Conservation (phyloP, 2,113 vertebrate genomes). For the Chionodraco myersi region DNA sequence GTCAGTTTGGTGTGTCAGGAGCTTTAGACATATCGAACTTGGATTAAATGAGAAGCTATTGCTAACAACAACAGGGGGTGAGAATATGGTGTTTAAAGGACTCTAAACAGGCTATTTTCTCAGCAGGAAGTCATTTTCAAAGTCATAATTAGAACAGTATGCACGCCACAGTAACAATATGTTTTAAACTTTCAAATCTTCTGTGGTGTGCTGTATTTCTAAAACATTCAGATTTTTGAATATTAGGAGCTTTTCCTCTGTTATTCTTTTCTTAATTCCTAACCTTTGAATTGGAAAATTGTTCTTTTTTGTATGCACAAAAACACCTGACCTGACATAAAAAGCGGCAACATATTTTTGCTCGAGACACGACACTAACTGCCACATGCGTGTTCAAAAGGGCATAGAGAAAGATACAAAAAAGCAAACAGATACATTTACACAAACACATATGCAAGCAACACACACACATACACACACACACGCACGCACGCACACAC, state of each 20-base stretch:
- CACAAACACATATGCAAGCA: constrained; percentile 2
- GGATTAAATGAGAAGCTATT: background rate
- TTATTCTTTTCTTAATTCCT: background rate
- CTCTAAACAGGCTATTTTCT: constrained; percentile 11
- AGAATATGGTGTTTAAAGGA: constrained; percentile 15
- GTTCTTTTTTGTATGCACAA: background rate
- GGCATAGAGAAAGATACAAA: constrained; percentile 5
- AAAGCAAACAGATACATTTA: constrained; percentile 12
- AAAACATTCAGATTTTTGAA: constrained; percentile 29
- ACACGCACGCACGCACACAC: constrained; percentile 7
- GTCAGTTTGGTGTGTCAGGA: too few species aligned
- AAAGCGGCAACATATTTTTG: constrained; percentile 17
- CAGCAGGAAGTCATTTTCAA: background rate
- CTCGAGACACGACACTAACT: constrained; percentile 27
- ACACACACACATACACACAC: too few species aligned
- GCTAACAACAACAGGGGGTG: background rate
- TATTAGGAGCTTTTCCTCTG: constrained; percentile 8
- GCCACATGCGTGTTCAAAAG: constrained; percentile 15
- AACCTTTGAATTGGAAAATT: constrained; percentile 10
- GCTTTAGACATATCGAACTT: background rate
- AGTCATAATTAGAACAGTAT: constrained; percentile 12
- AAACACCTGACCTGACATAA: constrained; percentile 3
- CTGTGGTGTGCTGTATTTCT: background rate
- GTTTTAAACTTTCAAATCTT: background rate
- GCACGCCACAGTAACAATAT: background rate